Evolutionary conservation across 2,797 vertebrate species (phyloP).

Genomic region (Nannoperca australis): DNA sequence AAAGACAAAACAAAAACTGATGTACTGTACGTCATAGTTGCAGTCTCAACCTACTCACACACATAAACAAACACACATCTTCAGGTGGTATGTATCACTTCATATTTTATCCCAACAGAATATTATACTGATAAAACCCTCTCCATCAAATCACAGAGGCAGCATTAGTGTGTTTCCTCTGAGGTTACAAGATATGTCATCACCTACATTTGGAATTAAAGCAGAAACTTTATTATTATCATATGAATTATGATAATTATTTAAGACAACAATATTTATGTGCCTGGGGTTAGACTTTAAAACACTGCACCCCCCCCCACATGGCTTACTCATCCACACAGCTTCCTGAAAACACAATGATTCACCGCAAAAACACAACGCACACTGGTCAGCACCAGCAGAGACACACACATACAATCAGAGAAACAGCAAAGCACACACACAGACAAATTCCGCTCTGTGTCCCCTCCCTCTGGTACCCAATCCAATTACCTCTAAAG

Average conservation of each 20-base stretch:
- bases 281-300: slow-evolving; percentile 29
- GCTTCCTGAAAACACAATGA: slow-evolving; percentile 66
- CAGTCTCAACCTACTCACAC: not conserved
- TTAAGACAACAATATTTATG: slow-evolving; percentile 17
- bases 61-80: slow-evolving; percentile 13
- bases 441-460: slow-evolving; percentile 64
- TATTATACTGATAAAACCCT: not conserved
- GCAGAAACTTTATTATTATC: not conserved
- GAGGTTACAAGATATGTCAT: slow-evolving; percentile 13
- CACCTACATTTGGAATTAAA: not conserved
- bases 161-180: slow-evolving; percentile 11
- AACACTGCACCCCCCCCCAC: slow-evolving; percentile 1
- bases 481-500: slow-evolving; percentile 82
- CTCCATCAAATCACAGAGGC: slow-evolving; percentile 19
- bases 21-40: not conserved
- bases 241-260: too few relatives aligned
- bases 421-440: slow-evolving; percentile 3
- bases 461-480: slow-evolving; percentile 63
- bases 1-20: not conserved
- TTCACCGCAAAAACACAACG: slow-evolving; percentile 61
- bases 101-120: slow-evolving; percentile 10
- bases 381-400: slow-evolving; percentile 31
- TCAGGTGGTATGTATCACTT: slow-evolving; percentile 2
- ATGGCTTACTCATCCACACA: slow-evolving; percentile 61
- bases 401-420: slow-evolving; percentile 16